Conservation (phyloP, 2,113 vertebrate species). For the Antennarius striatus region DNA sequence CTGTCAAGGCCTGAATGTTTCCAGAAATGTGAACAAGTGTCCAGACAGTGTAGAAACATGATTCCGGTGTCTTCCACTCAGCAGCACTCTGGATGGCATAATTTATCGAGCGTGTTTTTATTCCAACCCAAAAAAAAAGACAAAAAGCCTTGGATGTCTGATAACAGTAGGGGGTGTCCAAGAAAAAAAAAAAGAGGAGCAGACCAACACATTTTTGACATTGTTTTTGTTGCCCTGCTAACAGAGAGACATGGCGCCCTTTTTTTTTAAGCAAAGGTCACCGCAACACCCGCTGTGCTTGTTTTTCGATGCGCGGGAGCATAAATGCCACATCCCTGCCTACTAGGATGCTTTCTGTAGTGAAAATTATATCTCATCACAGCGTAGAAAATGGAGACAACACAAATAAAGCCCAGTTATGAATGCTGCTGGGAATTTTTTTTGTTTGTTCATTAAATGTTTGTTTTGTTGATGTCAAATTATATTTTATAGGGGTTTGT, state of each 20-base stretch:
- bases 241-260: conserved; percentile 32
- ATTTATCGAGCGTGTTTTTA: conserved; percentile 15
- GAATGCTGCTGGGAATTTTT: neutral
- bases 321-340: conserved; percentile 58
- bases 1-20: conserved; percentile 30
- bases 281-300: conserved; percentile 62
- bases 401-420: neutral
- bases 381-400: conserved; percentile 9
- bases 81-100: conserved; percentile 4
- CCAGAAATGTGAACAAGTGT: conserved; percentile 10
- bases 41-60: conserved; percentile 6
- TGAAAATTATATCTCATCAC: conserved; percentile 45
- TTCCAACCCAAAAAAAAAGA: conserved; percentile 9
- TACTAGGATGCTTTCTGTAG: conserved; percentile 38
- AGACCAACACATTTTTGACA: conserved; percentile 51
- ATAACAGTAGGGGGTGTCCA: conserved; percentile 33
- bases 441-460: conserved; percentile 3
- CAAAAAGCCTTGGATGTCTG: conserved; percentile 11
- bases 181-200: conserved; percentile 19
- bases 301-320: conserved; percentile 56
- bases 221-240: conserved; percentile 41
- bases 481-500: neutral
- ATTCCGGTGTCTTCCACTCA: conserved; percentile 3
- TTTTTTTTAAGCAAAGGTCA: conserved; percentile 66
- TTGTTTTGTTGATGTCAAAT: neutral